These are phyloP conservation scores for Syngnathus typhle DNA, from an alignment of 2,113 vertebrate genomes.

Conservation along the genomic window DNA sequence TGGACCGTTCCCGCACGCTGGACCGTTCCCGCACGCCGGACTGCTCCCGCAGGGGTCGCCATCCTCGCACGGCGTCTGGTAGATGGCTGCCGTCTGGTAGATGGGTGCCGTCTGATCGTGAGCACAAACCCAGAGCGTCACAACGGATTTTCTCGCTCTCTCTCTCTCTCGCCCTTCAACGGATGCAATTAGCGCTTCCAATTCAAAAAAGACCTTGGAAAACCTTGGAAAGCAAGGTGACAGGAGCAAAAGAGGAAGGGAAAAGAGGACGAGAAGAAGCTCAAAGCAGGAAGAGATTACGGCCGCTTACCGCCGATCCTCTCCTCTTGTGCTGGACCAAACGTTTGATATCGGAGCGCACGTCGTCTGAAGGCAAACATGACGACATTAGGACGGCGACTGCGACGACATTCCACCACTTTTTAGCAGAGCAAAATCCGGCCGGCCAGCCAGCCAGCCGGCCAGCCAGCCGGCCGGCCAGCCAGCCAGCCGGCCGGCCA, in stretches of 20 bases:
- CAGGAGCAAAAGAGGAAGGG: background rate
- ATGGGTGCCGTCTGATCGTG: conserved; percentile 44
- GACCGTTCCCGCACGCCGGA: conserved; percentile 56
- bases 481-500: too few species aligned
- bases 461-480: too few species aligned
- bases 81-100: conserved; percentile 64
- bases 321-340: conserved; percentile 58
- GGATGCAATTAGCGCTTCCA: too few species aligned
- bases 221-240: too few species aligned
- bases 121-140: too few species aligned
- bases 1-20: too few species aligned
- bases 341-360: conserved; percentile 52
- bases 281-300: too few species aligned
- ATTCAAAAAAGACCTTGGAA: too few species aligned
- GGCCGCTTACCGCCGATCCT: conserved; percentile 26
- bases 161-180: too few species aligned
- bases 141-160: too few species aligned
- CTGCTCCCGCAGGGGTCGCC: conserved; percentile 70
- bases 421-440: background rate
- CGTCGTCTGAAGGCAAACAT: conserved; percentile 27
- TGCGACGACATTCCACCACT: too few species aligned
- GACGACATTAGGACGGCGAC: background rate
- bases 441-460: too few species aligned
- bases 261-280: background rate
- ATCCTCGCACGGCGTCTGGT: conserved; percentile 70